These are phyloP conservation scores for Pachydiplax longipennis DNA, from an alignment of 2,888 invertebrate genomes.

Conservation along the genomic window DNA sequence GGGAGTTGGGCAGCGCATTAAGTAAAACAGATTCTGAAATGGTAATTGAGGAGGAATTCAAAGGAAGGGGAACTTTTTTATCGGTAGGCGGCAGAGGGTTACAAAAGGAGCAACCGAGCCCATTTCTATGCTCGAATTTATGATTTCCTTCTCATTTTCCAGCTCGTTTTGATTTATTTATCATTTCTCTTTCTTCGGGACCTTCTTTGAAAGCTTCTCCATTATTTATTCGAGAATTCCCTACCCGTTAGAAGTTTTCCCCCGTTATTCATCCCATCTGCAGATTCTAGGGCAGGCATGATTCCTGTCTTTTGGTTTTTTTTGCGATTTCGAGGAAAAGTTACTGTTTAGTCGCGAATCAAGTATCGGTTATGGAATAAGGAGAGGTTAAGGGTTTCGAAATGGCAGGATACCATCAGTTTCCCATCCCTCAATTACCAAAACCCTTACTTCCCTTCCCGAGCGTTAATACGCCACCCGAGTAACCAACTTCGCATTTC, in stretches of 20 bases:
- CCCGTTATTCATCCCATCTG: not conserved
- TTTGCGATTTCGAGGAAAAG: not conserved
- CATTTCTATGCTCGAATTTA: conserved; percentile 5
- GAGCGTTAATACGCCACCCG: not conserved
- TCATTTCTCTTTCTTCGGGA: not conserved
- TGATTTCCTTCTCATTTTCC: conserved; percentile 16
- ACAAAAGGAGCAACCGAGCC: not conserved
- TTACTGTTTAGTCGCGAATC: not conserved
- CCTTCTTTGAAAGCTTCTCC: not conserved
- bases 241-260: not conserved
- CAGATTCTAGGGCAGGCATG: not conserved
- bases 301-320: not conserved
- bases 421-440: not conserved
- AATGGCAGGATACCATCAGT: not conserved
- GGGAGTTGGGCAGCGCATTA: not conserved
- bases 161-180: not conserved
- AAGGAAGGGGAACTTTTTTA: not conserved
- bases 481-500: not conserved
- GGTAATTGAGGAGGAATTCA: not conserved
- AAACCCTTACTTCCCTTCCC: not conserved
- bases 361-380: not conserved
- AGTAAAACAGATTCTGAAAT: not conserved
- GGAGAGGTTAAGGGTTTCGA: not conserved
- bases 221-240: conserved; percentile 1
- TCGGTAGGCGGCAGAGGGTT: not conserved